phyloP scores from a whole-genome alignment of 2,113 vertebrate genomes.

The Speoplatyrhinus poulsoni region DNA sequence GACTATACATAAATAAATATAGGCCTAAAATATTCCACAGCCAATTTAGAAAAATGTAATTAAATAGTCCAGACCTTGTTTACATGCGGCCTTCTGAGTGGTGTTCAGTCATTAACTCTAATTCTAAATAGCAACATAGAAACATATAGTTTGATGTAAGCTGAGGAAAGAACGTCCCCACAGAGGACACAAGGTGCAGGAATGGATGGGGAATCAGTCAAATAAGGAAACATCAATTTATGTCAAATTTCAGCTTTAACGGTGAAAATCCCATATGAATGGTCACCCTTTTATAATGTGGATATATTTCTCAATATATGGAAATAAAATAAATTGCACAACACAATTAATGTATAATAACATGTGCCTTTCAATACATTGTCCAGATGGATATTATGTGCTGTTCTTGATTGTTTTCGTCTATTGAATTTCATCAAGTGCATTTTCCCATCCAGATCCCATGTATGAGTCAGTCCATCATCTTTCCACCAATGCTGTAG shows the following conservation, averaged over 20 bases:
- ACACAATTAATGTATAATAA: no score
- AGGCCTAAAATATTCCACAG: neutral
- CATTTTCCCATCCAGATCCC: constrained; percentile 7
- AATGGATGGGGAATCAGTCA: neutral
- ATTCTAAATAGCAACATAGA: no score
- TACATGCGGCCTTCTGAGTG: no score
- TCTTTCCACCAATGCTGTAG: constrained; percentile 30
- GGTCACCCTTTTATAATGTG: neutral
- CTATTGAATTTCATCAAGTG: constrained; percentile 17
- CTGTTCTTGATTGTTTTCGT: no score
- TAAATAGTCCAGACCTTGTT: no score
- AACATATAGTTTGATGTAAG: neutral
- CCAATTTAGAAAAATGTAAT: neutral
- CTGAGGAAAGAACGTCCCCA: no score
- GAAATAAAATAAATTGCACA: no score
- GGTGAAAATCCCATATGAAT: neutral
- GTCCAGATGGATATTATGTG: neutral
- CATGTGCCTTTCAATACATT: no score
- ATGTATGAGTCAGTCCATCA: constrained; percentile 10
- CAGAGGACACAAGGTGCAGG: neutral
- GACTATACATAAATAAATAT: neutral
- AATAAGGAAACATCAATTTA: neutral
- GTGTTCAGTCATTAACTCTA: no score
- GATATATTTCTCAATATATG: no score
- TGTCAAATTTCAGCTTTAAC: neutral